A percentile compares a stretch with the other conserved stretches of the same genome.
Evolutionary conservation across 1,140 invertebrate genomes (phyloP).

Genomic region (Leptinotarsa texana): DNA sequence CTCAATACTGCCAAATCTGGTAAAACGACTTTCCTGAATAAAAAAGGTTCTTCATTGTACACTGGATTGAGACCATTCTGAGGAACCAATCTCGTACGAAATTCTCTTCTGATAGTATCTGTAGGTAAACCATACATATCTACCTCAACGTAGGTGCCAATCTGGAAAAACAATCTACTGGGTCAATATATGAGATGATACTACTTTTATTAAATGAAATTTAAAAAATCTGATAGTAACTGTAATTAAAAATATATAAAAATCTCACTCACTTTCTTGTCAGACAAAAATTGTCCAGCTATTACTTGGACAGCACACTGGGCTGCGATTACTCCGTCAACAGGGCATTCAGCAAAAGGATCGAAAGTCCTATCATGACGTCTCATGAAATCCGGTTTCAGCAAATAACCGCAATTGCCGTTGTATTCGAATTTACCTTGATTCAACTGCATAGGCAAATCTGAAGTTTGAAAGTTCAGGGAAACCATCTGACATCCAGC

Average conservation of each 20-base stretch:
- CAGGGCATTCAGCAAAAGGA: constrained; percentile 98
- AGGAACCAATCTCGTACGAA: constrained; percentile 93
- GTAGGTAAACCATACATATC: constrained; percentile 99
- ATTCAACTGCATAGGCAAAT: constrained; percentile 99
- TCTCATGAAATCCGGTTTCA: constrained; percentile 99
- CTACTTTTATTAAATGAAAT: neutral
- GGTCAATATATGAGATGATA: too few species aligned
- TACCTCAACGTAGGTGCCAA: constrained; percentile 98
- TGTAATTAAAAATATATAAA: neutral
- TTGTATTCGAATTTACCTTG: constrained; percentile 99
- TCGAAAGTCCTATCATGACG: constrained; percentile 95
- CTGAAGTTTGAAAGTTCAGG: constrained; percentile 99
- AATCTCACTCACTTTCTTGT: constrained; percentile 78
- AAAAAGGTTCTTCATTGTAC: constrained; percentile 97
- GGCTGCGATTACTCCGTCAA: constrained; percentile 99
- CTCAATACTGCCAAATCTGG: constrained; percentile 96
- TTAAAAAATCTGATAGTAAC: neutral
- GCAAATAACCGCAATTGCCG: constrained; percentile 92
- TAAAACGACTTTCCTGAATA: constrained; percentile 97
- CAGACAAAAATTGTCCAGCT: constrained; percentile 98
- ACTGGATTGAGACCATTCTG: constrained; percentile 96
- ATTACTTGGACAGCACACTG: constrained; percentile 97
- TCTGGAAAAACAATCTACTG: constrained; percentile 38
- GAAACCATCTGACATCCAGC: constrained; percentile 97
- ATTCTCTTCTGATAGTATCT: constrained; percentile 98